Conservation (phyloP, 2,888 invertebrate genomes). For the Chrysopilus asiliformis region DNA sequence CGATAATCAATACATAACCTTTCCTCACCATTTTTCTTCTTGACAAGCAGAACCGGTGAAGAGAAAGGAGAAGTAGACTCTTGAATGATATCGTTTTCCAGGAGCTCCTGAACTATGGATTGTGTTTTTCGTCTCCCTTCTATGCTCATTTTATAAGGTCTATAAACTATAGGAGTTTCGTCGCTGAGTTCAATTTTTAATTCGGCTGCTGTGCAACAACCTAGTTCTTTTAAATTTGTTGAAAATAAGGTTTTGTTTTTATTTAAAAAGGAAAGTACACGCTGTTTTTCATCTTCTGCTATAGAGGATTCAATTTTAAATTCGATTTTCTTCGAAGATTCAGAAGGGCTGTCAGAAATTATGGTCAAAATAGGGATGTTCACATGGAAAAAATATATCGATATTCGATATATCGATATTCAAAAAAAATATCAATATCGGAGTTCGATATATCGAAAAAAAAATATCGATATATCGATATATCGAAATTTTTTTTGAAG, state of each 20-base stretch:
- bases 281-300: too few species aligned
- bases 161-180: neutral
- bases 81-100: neutral
- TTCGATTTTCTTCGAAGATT: too few species aligned
- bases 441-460: too few species aligned
- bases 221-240: neutral
- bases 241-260: constrained; percentile 3
- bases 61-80: constrained; percentile 6
- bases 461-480: too few species aligned
- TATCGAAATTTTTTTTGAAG: too few species aligned
- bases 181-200: constrained; percentile 1
- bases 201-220: neutral
- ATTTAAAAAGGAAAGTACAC: neutral
- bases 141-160: neutral
- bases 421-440: too few species aligned
- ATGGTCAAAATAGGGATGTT: too few species aligned
- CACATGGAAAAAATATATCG: too few species aligned
- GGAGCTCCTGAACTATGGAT: neutral
- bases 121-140: neutral
- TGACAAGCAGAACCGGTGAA: constrained; percentile 6
- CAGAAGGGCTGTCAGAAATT: too few species aligned
- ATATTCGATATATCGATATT: too few species aligned
- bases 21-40: constrained; percentile 11
- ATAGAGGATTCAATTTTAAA: too few species aligned
- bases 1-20: constrained; percentile 9